Evolutionary conservation across 1,140 invertebrate species (phyloP).

Genomic region (Macrosteles quadrilineatus): DNA sequence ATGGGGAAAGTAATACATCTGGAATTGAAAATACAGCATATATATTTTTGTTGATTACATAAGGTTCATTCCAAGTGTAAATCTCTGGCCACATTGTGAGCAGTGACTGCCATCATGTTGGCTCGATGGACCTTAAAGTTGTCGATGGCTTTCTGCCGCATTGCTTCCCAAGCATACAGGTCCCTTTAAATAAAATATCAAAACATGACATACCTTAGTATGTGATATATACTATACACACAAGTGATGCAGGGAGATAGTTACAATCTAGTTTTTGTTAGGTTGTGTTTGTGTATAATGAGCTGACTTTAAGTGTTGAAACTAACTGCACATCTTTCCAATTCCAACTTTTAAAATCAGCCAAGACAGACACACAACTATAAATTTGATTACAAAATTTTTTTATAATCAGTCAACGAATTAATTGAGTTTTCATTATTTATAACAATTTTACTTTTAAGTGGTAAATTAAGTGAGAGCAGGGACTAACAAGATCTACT

Average conservation of each 20-base stretch:
- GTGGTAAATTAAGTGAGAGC: too few relatives aligned
- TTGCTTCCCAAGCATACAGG: conserved; percentile 76
- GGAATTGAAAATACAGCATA: too few relatives aligned
- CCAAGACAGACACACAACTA: too few relatives aligned
- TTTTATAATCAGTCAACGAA: not conserved
- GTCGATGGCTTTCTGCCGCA: conserved; percentile 65
- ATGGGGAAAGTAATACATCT: too few relatives aligned
- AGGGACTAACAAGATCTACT: too few relatives aligned
- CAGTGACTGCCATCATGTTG: conserved; percentile 82
- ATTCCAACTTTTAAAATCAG: too few relatives aligned
- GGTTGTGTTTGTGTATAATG: too few relatives aligned
- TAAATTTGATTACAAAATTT: too few relatives aligned
- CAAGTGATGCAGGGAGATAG: not conserved
- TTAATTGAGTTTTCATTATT: not conserved
- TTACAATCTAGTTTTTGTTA: not conserved
- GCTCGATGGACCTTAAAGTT: conserved; percentile 70
- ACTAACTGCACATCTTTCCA: too few relatives aligned
- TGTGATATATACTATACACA: not conserved
- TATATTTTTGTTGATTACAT: too few relatives aligned
- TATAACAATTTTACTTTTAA: too few relatives aligned
- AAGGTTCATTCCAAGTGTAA: conserved; percentile 61
- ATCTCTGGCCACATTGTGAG: conserved; percentile 73
- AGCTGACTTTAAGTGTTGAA: too few relatives aligned
- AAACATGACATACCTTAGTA: conserved; percentile 3
- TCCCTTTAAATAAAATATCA: conserved; percentile 60